Conservation (phyloP, 2,888 invertebrate genomes). For the Dynastes hyllus region DNA sequence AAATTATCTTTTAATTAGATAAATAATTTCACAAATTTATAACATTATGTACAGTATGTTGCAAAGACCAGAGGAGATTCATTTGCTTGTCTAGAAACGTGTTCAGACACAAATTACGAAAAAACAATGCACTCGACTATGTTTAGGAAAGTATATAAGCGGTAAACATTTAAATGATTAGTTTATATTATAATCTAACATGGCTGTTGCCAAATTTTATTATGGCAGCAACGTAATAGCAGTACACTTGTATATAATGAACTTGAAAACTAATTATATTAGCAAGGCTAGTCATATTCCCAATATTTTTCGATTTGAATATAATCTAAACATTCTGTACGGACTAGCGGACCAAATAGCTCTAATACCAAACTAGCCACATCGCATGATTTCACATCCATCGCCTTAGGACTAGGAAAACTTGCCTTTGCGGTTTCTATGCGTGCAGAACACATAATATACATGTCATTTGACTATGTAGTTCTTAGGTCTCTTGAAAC, state of each 20-base stretch:
- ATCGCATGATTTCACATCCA: neutral
- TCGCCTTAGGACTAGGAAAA: neutral
- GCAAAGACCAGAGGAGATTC: no score
- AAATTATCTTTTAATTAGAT: neutral
- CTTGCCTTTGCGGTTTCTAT: neutral
- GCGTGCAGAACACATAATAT: constrained; percentile 11
- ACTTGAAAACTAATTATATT: neutral
- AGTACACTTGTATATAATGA: neutral
- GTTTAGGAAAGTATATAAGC: neutral
- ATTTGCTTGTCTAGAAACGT: neutral
- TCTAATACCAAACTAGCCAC: neutral
- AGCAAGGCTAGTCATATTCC: neutral
- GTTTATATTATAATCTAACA: neutral
- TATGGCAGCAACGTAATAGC: neutral
- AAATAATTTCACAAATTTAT: no score
- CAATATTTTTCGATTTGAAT: neutral
- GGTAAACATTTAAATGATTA: neutral
- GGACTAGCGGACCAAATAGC: neutral
- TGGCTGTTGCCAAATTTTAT: neutral
- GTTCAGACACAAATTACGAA: no score
- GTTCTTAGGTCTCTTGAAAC: neutral
- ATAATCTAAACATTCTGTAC: neutral
- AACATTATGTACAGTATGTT: no score
- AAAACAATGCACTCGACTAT: neutral
- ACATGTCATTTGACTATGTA: constrained; percentile 8